phyloP scores from a whole-genome alignment of 2,113 vertebrate genomes.

The Leuciscus idus region DNA sequence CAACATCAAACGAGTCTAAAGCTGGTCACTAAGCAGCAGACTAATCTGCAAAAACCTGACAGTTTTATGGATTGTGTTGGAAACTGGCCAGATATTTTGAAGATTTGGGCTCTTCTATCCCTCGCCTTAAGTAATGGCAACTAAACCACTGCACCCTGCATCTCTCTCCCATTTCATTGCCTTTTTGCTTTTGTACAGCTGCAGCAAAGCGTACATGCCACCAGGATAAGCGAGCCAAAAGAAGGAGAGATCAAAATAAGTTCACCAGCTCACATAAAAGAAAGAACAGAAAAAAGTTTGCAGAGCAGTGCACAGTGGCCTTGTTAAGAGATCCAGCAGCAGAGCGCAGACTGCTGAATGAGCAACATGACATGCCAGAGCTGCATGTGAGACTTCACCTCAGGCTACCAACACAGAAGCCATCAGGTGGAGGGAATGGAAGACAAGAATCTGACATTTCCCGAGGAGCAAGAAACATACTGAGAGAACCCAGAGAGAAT shows the following conservation, averaged over 20 bases:
- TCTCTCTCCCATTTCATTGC: constrained; percentile 16
- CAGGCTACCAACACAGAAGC: background rate
- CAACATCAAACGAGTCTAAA: constrained; percentile 55
- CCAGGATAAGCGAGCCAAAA: constrained; percentile 20
- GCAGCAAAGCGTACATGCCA: constrained; percentile 30
- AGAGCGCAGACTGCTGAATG: background rate
- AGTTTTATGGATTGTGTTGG: constrained; percentile 40
- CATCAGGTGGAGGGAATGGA: constrained; percentile 5
- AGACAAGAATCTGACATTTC: background rate
- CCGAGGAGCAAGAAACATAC: background rate
- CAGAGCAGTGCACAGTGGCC: background rate
- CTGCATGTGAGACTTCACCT: background rate
- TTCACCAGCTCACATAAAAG: constrained; percentile 32
- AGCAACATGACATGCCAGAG: constrained; percentile 18
- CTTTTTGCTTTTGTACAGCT: constrained; percentile 43
- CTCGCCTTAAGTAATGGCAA: constrained; percentile 25
- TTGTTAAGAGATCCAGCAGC: background rate
- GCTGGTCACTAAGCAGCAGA: constrained; percentile 52
- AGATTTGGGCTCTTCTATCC: constrained; percentile 40
- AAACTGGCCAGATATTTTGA: constrained; percentile 53
- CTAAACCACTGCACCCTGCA: constrained; percentile 13
- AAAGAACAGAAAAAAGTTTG: constrained; percentile 29
- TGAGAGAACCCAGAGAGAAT: constrained; percentile 29
- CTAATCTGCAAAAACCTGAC: constrained; percentile 61
- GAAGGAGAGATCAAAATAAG: constrained; percentile 36